Conservation (phyloP, 23 tunicate species). For the Ciona savignyi region DNA sequence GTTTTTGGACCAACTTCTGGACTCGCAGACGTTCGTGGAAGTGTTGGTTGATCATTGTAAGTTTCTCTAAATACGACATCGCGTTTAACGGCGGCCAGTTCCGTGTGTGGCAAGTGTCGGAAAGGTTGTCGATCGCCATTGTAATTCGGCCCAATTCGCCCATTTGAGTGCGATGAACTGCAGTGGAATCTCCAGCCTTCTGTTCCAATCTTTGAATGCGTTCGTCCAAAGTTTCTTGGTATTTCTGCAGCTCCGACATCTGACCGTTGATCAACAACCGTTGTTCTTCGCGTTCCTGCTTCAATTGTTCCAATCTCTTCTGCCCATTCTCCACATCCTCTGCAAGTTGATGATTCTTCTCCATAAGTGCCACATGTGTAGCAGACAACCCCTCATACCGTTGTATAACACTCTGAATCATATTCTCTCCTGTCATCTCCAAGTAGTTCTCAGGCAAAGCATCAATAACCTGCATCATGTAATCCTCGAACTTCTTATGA, state of each 20-base stretch:
- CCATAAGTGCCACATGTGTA: conserved; percentile 18
- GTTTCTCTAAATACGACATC: conserved; percentile 46
- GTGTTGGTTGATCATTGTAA: conserved; percentile 53
- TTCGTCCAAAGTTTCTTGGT: conserved; percentile 39
- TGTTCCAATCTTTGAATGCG: conserved; percentile 49
- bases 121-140: conserved; percentile 74
- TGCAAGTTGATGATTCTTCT: conserved; percentile 12
- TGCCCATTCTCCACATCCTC: conserved; percentile 50
- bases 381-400: conserved; percentile 74
- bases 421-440: conserved; percentile 62
- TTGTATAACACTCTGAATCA: conserved; percentile 62
- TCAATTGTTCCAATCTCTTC: conserved; percentile 35
- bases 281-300: conserved; percentile 54
- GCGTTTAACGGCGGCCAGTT: conserved; percentile 50
- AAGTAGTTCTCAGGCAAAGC: conserved; percentile 64
- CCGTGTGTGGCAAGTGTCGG: conserved; percentile 49
- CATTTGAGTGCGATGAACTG: conserved; percentile 18
- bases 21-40: conserved; percentile 22
- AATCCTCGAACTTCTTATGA: conserved; percentile 50
- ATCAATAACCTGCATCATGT: conserved; percentile 50
- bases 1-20: conserved; percentile 14
- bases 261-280: conserved; percentile 60
- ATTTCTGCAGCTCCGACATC: conserved; percentile 40
- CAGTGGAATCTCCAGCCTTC: conserved; percentile 20
- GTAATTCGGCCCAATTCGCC: conserved; percentile 54